Evolutionary conservation across 2,113 vertebrate species (phyloP).

Genomic region (Phasianus colchicus): DNA sequence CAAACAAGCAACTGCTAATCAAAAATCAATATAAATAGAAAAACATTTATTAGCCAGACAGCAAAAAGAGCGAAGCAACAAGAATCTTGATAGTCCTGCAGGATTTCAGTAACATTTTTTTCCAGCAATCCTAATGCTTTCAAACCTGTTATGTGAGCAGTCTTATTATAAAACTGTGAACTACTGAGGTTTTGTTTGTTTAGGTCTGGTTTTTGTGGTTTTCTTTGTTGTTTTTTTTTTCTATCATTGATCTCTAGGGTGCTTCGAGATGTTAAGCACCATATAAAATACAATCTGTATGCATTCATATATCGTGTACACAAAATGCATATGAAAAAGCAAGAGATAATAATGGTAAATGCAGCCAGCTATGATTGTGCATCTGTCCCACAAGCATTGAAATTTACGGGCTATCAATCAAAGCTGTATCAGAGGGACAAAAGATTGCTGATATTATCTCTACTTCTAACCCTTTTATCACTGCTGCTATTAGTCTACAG

Average conservation of each 20-base stretch:
- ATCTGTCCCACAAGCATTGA: not conserved
- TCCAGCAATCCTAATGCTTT: not conserved
- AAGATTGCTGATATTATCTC: constrained; percentile 17
- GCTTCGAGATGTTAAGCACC: not conserved
- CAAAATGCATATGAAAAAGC: not conserved
- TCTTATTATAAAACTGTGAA: not conserved
- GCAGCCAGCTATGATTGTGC: not conserved
- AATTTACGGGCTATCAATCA: constrained; percentile 13
- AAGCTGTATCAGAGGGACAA: not conserved
- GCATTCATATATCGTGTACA: not conserved
- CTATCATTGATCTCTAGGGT: not conserved
- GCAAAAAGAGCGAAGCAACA: not conserved
- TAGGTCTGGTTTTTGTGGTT: not conserved
- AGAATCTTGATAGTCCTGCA: not conserved
- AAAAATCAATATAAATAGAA: not conserved
- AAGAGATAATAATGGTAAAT: not conserved
- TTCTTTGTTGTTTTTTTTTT: not conserved
- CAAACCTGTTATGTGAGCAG: not conserved
- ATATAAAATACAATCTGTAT: not conserved
- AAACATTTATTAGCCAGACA: not conserved
- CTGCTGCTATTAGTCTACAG: not conserved
- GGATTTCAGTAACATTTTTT: not conserved
- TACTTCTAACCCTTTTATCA: not conserved
- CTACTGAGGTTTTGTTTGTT: not conserved
- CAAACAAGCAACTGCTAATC: not conserved